These are phyloP conservation scores for Ciconia boyciana DNA, from an alignment of 2,113 vertebrate species.

Conservation along the genomic window DNA sequence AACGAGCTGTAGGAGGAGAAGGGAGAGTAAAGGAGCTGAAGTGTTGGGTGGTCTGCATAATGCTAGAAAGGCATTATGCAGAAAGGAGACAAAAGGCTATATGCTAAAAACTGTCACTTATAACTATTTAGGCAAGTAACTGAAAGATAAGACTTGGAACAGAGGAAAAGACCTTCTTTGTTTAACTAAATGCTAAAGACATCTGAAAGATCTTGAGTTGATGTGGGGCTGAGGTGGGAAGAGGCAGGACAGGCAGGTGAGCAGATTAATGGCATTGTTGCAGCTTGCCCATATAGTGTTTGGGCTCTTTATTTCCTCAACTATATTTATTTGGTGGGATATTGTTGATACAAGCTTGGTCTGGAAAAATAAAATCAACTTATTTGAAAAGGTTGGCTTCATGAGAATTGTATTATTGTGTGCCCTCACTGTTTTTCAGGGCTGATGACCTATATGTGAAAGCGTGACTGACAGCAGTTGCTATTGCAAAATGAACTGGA, in stretches of 20 bases:
- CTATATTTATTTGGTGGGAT: neutral
- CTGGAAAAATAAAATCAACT: neutral
- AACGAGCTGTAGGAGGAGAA: neutral
- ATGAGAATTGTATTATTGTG: neutral
- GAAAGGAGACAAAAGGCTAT: neutral
- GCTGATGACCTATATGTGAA: neutral
- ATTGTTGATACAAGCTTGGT: neutral
- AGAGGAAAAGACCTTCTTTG: slow-evolving; percentile 31
- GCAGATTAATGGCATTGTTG: slow-evolving; percentile 4
- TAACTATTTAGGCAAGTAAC: neutral
- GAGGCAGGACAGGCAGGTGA: slow-evolving; percentile 28
- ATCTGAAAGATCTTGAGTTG: slow-evolving; percentile 16
- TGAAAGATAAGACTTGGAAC: slow-evolving; percentile 40
- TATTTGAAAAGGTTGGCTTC: neutral
- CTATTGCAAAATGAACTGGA: neutral
- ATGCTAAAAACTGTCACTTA: slow-evolving; percentile 40
- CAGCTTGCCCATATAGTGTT: slow-evolving; percentile 21
- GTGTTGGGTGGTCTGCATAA: slow-evolving; percentile 24
- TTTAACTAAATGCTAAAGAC: neutral
- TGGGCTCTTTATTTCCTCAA: neutral
- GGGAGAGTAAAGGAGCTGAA: neutral
- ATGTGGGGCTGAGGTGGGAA: slow-evolving; percentile 31
- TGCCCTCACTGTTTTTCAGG: neutral
- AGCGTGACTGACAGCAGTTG: neutral
- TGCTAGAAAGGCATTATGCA: slow-evolving; percentile 5